Evolutionary conservation across 2,888 invertebrate species (phyloP), one percentile per base, ranked within the genome.

Genomic region (Steinernema carpocapsae): DNA sequence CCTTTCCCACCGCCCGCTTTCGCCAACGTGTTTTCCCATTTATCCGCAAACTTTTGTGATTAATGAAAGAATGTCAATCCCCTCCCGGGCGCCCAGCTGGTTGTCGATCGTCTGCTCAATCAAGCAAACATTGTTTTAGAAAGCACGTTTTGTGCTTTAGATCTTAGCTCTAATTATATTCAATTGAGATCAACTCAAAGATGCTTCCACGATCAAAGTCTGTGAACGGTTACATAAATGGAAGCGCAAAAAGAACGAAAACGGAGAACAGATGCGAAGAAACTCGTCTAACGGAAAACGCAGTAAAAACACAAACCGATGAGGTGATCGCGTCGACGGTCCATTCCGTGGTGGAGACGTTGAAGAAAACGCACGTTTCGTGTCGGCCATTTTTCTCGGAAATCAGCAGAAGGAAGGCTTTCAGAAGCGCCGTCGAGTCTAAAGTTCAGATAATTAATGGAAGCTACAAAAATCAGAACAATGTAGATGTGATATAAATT

Each of bases 381-480:
- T 79, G 77, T n/a, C 74, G 72, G 0, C 77, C 78, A n/a, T 84
- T 79, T 24, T 80, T 79, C 2, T 76, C 79, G 22, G 80, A 77
- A 29, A 86, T 82, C 72, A 83, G 79, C 52, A 86, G 76, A 10
- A 83, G 77, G 78, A 86, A 86, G 12, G 83, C 86, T 45, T 79
- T 76, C 29, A 86, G 74, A 26, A 74, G 78, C 10, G 72, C 59
- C 14, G 84, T 85, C 10, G 82, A 78, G 70, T 83, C 84, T 84
- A 70, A 73, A 78, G 76, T 43, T 56, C 24, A 32, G 12, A 42
- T 3, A 37, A 37, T 37, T 37, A 10, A 37, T 3, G 37, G 10
- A 37, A 37, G 3, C 10, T 10, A 37, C 37, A 37, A 37, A 37
- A 37, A 10, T 37, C 37, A 37, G 37, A 37, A 37, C 10, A 6